Conservation (phyloP, 1,140 invertebrate species). For the Drosophila albomicans region DNA sequence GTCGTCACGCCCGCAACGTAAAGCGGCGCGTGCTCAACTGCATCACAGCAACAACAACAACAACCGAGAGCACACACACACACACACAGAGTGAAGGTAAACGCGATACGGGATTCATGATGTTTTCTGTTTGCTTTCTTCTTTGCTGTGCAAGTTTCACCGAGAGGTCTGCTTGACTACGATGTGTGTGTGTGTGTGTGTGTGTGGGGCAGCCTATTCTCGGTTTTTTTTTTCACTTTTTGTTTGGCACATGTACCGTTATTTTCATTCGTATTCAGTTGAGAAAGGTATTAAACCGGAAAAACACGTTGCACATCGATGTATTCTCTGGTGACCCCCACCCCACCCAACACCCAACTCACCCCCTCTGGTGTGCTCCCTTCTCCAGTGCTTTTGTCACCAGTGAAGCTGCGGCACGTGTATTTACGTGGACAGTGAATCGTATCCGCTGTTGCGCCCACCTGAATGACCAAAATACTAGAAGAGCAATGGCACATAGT, state of each 20-base stretch:
- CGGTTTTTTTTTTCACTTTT: slow-evolving; percentile 15
- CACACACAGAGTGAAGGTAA: slow-evolving; percentile 26
- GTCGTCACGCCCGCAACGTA: slow-evolving; percentile 74
- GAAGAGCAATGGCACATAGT: not conserved
- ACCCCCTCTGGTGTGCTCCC: not conserved
- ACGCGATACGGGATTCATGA: slow-evolving; percentile 46
- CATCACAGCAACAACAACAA: slow-evolving; percentile 45
- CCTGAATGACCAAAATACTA: slow-evolving; percentile 8
- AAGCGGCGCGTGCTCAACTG: slow-evolving; percentile 74
- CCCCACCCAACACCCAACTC: not conserved
- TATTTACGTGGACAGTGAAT: slow-evolving; percentile 58
- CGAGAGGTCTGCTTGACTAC: not conserved
- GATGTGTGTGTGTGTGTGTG: not conserved
- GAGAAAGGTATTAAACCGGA: slow-evolving; percentile 80
- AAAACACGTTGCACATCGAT: slow-evolving; percentile 82
- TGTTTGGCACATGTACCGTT: slow-evolving; percentile 64
- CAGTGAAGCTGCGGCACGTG: slow-evolving; percentile 57
- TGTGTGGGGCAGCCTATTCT: slow-evolving; percentile 11
- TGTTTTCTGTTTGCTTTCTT: slow-evolving; percentile 46
- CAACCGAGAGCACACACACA: slow-evolving; percentile 4
- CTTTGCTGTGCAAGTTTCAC: slow-evolving; percentile 14
- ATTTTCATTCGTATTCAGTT: slow-evolving; percentile 78
- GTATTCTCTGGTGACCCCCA: slow-evolving; percentile 41
- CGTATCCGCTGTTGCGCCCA: slow-evolving; percentile 20
- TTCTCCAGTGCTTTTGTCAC: too few relatives aligned